Conservation (phyloP, 2,888 invertebrate genomes). For the Thereva unica region DNA sequence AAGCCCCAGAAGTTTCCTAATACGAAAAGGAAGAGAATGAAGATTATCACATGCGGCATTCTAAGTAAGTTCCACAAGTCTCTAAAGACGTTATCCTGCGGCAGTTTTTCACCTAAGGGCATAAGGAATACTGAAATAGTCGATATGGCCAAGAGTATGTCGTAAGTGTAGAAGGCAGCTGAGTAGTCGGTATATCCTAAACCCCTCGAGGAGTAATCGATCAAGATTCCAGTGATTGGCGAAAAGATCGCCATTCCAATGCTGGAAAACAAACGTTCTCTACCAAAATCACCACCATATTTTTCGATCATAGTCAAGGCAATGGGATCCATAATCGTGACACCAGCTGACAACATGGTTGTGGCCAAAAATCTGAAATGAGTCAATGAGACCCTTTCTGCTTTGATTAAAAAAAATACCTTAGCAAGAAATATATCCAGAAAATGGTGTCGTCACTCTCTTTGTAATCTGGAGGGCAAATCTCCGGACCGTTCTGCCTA, state of each 20-base stretch:
- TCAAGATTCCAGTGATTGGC: constrained; percentile 77
- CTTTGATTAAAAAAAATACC: constrained; percentile 44
- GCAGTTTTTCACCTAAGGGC: constrained; percentile 77
- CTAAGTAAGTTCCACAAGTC: constrained; percentile 76
- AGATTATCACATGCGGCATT: constrained; percentile 78
- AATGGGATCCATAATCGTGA: constrained; percentile 87
- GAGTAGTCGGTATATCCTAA: constrained; percentile 82
- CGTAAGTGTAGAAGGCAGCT: constrained; percentile 84
- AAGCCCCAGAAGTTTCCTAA: constrained; percentile 88
- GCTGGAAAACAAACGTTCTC: constrained; percentile 78
- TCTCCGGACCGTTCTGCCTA: constrained; percentile 73
- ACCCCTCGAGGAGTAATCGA: constrained; percentile 64
- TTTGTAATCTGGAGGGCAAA: constrained; percentile 79
- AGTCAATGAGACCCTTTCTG: too few species aligned
- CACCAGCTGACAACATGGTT: constrained; percentile 81
- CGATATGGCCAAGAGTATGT: constrained; percentile 72
- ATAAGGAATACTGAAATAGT: constrained; percentile 75
- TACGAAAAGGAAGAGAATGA: constrained; percentile 79
- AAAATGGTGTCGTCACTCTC: constrained; percentile 78
- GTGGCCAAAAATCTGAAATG: constrained; percentile 71
- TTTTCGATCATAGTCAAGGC: constrained; percentile 84
- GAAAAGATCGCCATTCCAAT: constrained; percentile 83
- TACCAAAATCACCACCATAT: constrained; percentile 80
- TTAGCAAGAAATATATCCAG: constrained; percentile 78
- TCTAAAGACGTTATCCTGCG: constrained; percentile 75